These are phyloP conservation scores for Tinea semifulvella DNA, from an alignment of 2,888 invertebrate species.

Conservation along the genomic window DNA sequence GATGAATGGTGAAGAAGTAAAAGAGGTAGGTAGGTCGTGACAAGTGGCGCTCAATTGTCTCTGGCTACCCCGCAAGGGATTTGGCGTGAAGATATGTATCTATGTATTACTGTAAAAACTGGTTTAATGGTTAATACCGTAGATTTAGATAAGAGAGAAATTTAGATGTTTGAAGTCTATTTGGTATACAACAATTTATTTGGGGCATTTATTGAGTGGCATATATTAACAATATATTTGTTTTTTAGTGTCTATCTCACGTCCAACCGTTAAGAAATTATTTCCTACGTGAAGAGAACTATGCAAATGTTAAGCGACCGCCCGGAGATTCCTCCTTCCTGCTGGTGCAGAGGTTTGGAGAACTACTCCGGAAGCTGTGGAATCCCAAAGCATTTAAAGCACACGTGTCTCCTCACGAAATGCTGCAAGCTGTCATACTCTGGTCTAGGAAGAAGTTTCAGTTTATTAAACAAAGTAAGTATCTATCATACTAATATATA, in stretches of 20 bases:
- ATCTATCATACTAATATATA: too few relatives aligned
- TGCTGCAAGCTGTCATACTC: conserved; percentile 97
- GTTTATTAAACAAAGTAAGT: conserved; percentile 93
- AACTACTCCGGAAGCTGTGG: conserved; percentile 97
- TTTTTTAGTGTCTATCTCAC: conserved; percentile 87
- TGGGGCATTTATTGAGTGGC: too few relatives aligned
- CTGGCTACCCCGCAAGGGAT: too few relatives aligned
- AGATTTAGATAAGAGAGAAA: too few relatives aligned
- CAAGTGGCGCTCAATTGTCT: too few relatives aligned
- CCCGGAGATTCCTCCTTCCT: conserved; percentile 95
- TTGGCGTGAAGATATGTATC: too few relatives aligned
- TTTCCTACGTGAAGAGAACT: conserved; percentile 94
- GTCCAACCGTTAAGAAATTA: conserved; percentile 94
- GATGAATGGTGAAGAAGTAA: too few relatives aligned
- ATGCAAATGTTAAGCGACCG: conserved; percentile 86
- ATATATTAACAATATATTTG: not conserved
- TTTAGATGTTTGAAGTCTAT: too few relatives aligned
- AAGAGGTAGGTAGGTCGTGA: too few relatives aligned
- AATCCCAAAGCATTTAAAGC: conserved; percentile 99
- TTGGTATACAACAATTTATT: too few relatives aligned
- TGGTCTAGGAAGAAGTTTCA: conserved; percentile 98
- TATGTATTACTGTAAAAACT: too few relatives aligned
- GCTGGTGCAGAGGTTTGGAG: conserved; percentile 92
- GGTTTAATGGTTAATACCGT: too few relatives aligned
- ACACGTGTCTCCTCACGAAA: conserved; percentile 99